Percentiles rank a stretch among this genome's conserved stretches.
Evolutionary conservation across 2,888 invertebrate genomes (phyloP).

Genomic region (Hydraecia micacea): DNA sequence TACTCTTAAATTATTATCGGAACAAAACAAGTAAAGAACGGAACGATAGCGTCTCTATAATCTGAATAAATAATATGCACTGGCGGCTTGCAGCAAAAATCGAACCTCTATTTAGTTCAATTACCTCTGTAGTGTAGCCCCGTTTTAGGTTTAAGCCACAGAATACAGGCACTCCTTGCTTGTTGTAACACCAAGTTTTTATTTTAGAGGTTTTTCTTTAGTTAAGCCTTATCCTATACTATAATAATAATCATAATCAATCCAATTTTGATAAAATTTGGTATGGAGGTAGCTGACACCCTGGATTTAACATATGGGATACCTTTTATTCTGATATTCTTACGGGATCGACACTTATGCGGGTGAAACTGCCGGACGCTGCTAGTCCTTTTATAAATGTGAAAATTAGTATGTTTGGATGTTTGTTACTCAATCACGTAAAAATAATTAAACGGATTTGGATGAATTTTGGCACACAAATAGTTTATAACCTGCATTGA

Average conservation of each 20-base stretch:
- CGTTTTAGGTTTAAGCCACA: conserved; percentile 13
- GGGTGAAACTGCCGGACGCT: no score
- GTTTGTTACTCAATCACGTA: no score
- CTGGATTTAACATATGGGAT: neutral
- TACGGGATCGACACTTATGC: no score
- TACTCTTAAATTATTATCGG: conserved; percentile 5
- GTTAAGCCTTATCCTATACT: neutral
- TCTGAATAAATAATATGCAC: conserved; percentile 43
- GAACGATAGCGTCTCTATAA: conserved; percentile 21
- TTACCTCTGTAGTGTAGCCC: conserved; percentile 1
- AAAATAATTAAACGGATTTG: no score
- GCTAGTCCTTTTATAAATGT: no score
- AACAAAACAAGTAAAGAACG: conserved; percentile 14
- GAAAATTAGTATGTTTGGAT: no score
- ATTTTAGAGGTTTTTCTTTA: neutral
- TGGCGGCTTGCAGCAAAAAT: conserved; percentile 33
- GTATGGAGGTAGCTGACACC: neutral
- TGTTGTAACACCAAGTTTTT: neutral
- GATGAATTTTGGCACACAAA: no score
- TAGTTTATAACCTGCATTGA: no score
- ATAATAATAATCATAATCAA: no score
- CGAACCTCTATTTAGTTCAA: conserved; percentile 36
- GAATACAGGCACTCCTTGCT: neutral
- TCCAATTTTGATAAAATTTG: neutral
- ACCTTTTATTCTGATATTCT: neutral